These are phyloP conservation scores for Drosophila neocordata DNA, from an alignment of 1,140 invertebrate genomes.

Conservation along the genomic window DNA sequence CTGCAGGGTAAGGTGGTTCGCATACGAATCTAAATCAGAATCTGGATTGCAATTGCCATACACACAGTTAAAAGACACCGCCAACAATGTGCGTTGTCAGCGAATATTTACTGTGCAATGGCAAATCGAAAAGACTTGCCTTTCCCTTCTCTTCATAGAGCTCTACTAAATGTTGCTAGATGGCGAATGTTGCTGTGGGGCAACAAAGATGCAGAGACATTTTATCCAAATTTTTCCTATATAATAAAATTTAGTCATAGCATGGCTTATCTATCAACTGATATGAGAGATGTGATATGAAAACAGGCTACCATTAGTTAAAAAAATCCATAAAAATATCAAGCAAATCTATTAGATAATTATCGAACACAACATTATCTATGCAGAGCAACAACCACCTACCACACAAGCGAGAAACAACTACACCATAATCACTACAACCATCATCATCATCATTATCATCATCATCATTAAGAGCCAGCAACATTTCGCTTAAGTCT, in stretches of 20 bases:
- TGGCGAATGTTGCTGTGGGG: constrained; percentile 1
- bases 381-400: constrained; percentile 28
- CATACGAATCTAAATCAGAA: constrained; percentile 1
- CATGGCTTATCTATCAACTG: not conserved
- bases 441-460: constrained; percentile 34
- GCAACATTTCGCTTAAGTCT: constrained; percentile 37
- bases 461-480: constrained; percentile 58
- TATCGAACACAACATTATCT: constrained; percentile 13
- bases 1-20: not conserved
- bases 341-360: constrained; percentile 33
- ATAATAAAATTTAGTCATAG: not conserved
- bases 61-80: constrained; percentile 56
- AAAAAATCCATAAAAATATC: constrained; percentile 21
- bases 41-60: constrained; percentile 29
- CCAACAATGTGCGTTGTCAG: constrained; percentile 68
- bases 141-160: no score
- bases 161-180: not conserved
- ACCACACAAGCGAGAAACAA: constrained; percentile 25
- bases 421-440: constrained; percentile 27
- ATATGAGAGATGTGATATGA: not conserved
- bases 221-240: no score
- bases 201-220: no score
- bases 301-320: constrained; percentile 5
- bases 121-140: no score
- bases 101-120: constrained; percentile 22